Conservation (phyloP, 2,797 vertebrate genomes). For the Hypotaenidia okinawae region DNA sequence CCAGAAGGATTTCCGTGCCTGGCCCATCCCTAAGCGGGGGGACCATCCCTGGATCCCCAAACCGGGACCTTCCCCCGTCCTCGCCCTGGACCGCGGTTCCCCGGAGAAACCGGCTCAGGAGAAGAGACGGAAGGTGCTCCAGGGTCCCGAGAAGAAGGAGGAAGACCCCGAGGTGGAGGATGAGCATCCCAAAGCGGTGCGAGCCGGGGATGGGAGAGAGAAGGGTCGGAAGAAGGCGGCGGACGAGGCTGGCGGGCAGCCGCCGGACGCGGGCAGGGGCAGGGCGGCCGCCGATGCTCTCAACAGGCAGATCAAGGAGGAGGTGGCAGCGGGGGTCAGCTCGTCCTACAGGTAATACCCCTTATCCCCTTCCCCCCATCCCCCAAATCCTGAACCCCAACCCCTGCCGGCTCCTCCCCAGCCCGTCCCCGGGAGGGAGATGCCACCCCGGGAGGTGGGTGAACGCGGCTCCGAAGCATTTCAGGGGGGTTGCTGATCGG, state of each 20-base stretch:
- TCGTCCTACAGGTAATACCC: slow-evolving; percentile 91
- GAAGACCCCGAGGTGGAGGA: slow-evolving; percentile 55
- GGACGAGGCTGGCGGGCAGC: slow-evolving; percentile 38
- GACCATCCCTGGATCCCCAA: slow-evolving; percentile 98
- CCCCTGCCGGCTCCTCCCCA: neutral
- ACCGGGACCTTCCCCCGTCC: slow-evolving; percentile 70
- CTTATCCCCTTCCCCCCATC: accelerated
- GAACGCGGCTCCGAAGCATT: neutral
- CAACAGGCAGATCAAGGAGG: slow-evolving; percentile 93
- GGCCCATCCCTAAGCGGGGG: slow-evolving; percentile 90
- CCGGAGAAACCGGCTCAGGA: slow-evolving; percentile 49
- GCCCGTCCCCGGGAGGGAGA: neutral
- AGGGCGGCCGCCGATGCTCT: slow-evolving; percentile 88
- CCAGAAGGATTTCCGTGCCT: slow-evolving; percentile 95
- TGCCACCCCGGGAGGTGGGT: neutral
- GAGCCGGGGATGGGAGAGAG: slow-evolving; percentile 25
- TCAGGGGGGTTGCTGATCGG: neutral
- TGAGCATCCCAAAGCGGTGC: slow-evolving; percentile 69
- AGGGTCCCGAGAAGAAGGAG: slow-evolving; percentile 80
- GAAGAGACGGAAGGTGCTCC: slow-evolving; percentile 78
- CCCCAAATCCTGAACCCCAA: accelerated
- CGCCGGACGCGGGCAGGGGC: slow-evolving; percentile 78
- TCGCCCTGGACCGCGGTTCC: slow-evolving; percentile 51
- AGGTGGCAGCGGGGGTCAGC: slow-evolving; percentile 77
- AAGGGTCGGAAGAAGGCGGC: slow-evolving; percentile 38